phyloP scores from a whole-genome alignment of 2,797 vertebrate genomes.

The Eurystomus glaucurus region DNA sequence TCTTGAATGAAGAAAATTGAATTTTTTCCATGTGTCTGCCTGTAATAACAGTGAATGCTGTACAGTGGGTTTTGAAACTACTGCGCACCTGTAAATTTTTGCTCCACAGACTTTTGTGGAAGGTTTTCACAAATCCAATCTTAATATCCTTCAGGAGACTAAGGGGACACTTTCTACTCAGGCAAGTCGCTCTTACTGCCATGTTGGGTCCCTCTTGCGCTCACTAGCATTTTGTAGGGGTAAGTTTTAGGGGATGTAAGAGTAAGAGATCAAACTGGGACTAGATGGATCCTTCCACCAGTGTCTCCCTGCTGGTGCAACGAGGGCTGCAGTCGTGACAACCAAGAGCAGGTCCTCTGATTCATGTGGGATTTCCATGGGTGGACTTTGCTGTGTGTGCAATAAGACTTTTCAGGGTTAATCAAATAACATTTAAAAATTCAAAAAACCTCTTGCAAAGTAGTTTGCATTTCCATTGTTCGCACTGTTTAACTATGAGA shows the following conservation, averaged over 20 bases:
- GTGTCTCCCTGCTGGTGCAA: background rate
- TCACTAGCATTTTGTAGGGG: background rate
- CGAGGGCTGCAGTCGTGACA: background rate
- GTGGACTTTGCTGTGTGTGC: background rate
- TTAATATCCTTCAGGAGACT: background rate
- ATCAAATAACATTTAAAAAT: conserved; percentile 36
- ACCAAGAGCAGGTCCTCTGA: background rate
- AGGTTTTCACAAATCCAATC: background rate
- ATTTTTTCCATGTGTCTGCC: conserved; percentile 26
- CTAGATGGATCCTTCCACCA: background rate
- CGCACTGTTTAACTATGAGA: background rate
- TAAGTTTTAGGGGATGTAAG: background rate
- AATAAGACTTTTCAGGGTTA: background rate
- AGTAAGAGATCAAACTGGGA: background rate
- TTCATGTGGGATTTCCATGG: background rate
- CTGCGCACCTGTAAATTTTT: background rate
- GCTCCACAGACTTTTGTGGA: background rate
- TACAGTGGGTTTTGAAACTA: background rate
- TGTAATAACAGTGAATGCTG: background rate
- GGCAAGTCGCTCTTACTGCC: background rate
- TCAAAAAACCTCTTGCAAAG: background rate
- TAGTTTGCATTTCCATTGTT: conserved; percentile 51
- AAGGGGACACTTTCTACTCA: background rate
- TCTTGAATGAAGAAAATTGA: conserved; percentile 53
- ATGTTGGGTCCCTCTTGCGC: accelerated